Conservation (phyloP, 1,140 invertebrate genomes). For the Pectinophora gossypiella region DNA sequence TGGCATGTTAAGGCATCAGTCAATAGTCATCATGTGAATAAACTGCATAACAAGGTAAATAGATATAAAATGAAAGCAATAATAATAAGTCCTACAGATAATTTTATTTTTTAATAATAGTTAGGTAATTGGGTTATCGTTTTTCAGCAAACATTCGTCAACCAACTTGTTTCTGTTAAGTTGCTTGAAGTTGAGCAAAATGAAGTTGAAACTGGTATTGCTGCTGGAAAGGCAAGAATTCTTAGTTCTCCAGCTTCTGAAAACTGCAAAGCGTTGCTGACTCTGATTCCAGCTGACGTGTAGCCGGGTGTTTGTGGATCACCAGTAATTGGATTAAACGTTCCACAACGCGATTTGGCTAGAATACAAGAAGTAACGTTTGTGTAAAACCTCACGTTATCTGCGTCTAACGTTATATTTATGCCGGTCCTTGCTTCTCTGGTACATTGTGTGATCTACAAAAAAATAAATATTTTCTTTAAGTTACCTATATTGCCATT, state of each 20-base stretch:
- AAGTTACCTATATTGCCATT: too few species aligned
- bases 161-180: slow-evolving; percentile 59
- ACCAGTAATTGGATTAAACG: slow-evolving; percentile 77
- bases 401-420: slow-evolving; percentile 63
- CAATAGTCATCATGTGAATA: too few species aligned
- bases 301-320: slow-evolving; percentile 72
- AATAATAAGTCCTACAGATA: too few species aligned
- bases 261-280: slow-evolving; percentile 74
- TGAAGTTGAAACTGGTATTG: slow-evolving; percentile 47
- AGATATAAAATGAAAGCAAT: too few species aligned
- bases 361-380: slow-evolving; percentile 77
- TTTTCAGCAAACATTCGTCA: slow-evolving; percentile 53
- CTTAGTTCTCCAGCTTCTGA: slow-evolving; percentile 71
- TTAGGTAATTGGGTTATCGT: too few species aligned
- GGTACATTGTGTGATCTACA: slow-evolving; percentile 73
- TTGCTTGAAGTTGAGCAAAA: slow-evolving; percentile 58
- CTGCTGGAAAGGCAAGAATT: slow-evolving; percentile 67
- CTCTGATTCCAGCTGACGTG: slow-evolving; percentile 37
- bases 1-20: too few species aligned
- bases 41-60: too few species aligned
- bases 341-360: slow-evolving; percentile 72
- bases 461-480: slow-evolving; percentile 18
- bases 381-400: slow-evolving; percentile 73
- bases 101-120: too few species aligned
- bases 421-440: slow-evolving; percentile 66